These are phyloP conservation scores for Redunca redunca DNA, from an alignment of 2,113 vertebrate species.

Conservation along the genomic window DNA sequence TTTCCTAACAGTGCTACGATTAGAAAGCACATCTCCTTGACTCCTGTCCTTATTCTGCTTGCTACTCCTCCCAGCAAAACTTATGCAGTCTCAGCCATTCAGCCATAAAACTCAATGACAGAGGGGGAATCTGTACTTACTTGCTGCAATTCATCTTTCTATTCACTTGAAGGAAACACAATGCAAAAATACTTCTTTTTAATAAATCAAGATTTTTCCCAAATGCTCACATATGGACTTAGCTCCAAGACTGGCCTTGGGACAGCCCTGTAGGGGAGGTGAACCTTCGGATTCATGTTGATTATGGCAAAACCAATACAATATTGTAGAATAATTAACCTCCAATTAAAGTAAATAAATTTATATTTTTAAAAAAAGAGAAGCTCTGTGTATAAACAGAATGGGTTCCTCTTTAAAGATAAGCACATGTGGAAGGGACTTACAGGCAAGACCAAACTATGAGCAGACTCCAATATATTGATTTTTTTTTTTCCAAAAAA, in stretches of 20 bases:
- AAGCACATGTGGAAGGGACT: background rate
- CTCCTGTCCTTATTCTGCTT: background rate
- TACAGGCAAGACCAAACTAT: background rate
- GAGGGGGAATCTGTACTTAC: background rate
- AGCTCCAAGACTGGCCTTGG: background rate
- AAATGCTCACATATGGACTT: background rate
- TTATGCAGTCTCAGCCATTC: background rate
- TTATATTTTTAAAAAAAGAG: background rate
- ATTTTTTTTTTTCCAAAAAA: background rate
- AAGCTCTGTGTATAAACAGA: background rate
- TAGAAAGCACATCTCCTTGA: background rate
- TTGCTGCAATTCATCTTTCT: background rate
- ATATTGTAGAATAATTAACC: too few relatives aligned
- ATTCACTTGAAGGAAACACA: background rate
- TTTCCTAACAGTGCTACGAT: background rate
- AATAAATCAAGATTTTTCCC: background rate
- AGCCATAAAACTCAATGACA: background rate
- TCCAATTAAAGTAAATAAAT: too few relatives aligned
- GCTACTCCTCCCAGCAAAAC: background rate
- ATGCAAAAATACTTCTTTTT: background rate
- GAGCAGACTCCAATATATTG: background rate
- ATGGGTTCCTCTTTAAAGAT: background rate
- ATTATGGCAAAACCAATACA: too few relatives aligned
- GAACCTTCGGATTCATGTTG: background rate
- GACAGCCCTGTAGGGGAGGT: too few relatives aligned